Percentiles rank a stretch among this genome's conserved stretches.
phyloP scores from a whole-genome alignment of 2,113 vertebrate genomes.

The Prinia subflava region DNA sequence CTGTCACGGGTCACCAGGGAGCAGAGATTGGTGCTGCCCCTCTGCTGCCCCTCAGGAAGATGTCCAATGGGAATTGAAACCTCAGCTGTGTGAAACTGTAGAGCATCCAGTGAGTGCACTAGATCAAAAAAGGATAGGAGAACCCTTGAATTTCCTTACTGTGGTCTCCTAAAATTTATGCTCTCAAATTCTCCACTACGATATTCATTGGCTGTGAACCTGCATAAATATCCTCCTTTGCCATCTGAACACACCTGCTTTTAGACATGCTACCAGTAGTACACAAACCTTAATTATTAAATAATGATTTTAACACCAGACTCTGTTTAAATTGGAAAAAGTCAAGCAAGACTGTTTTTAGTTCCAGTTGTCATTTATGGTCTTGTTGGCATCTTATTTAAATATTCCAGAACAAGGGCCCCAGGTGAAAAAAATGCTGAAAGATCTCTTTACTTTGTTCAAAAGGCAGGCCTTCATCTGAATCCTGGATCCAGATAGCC shows the following conservation, averaged over 20 bases:
- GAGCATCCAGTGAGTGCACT: slow-evolving; percentile 69
- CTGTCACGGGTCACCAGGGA: background rate
- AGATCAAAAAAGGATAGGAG: slow-evolving; percentile 50
- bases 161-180: slow-evolving; percentile 38
- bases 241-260: slow-evolving; percentile 61
- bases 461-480: background rate
- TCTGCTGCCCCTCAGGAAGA: background rate
- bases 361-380: slow-evolving; percentile 40
- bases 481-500: background rate
- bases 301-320: slow-evolving; percentile 31
- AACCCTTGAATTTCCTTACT: slow-evolving; percentile 38
- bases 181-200: slow-evolving; percentile 31
- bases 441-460: slow-evolving; percentile 20
- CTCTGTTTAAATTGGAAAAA: slow-evolving; percentile 30
- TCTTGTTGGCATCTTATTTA: slow-evolving; percentile 48
- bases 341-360: slow-evolving; percentile 23
- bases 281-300: slow-evolving; percentile 56
- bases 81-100: slow-evolving; percentile 68
- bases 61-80: slow-evolving; percentile 59
- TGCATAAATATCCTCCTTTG: slow-evolving; percentile 41
- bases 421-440: background rate
- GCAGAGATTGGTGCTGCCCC: background rate
- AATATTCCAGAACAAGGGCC: slow-evolving; percentile 55
- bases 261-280: slow-evolving; percentile 40
- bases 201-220: slow-evolving; percentile 40